Percentiles rank a stretch among this genome's conserved stretches.
Conservation (phyloP, 35 echinoderm and acorn worm species). For the Ophiothrix spiculata region DNA sequence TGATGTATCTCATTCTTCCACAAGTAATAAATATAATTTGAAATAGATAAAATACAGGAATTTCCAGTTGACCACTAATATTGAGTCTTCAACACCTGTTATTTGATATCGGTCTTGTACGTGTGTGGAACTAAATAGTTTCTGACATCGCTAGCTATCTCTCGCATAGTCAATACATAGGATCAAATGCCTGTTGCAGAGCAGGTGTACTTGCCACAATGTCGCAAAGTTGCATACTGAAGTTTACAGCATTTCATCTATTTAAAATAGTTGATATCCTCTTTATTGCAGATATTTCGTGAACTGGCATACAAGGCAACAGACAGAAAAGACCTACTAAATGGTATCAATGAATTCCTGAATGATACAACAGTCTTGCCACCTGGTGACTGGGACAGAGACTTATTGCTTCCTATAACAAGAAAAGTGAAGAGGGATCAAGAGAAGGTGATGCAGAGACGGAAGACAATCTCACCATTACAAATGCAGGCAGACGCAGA, state of each 20-base stretch:
- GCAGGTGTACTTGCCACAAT: no score
- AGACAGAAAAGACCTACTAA: conserved; percentile 71
- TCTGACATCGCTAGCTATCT: no score
- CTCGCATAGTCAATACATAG: no score
- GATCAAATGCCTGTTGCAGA: no score
- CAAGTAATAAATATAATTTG: no score
- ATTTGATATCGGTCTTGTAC: no score
- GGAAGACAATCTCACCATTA: conserved; percentile 57
- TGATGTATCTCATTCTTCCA: no score
- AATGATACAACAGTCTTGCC: conserved; percentile 94
- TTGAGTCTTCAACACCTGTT: no score
- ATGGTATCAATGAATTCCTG: conserved; percentile 84
- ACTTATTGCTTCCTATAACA: conserved; percentile 72
- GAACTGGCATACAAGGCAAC: conserved; percentile 75
- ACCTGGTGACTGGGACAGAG: conserved; percentile 90
- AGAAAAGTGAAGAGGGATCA: conserved; percentile 72
- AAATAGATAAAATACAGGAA: no score
- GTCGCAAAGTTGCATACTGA: not conserved
- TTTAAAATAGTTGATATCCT: conserved; percentile 9
- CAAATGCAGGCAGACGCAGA: conserved; percentile 64
- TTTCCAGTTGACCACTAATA: no score
- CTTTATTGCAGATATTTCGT: conserved; percentile 53
- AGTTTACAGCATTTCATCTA: not conserved
- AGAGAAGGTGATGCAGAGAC: conserved; percentile 66
- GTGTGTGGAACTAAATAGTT: no score